A percentile compares a stretch with the other conserved stretches of the same genome.
Evolutionary conservation across 2,888 invertebrate species (phyloP).

Genomic region (Rotaria macrura): DNA sequence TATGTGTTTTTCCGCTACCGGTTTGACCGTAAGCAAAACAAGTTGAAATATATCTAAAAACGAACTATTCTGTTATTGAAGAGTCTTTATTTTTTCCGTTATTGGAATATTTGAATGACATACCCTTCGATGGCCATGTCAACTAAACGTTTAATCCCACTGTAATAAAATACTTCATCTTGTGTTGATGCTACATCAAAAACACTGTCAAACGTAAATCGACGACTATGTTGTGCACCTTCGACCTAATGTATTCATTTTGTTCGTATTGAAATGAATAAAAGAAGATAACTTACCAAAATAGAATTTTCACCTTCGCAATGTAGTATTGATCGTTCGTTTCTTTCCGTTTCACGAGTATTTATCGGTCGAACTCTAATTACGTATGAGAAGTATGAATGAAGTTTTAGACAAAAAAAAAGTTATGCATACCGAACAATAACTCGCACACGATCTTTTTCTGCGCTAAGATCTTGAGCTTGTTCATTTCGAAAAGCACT

Average conservation of each 20-base stretch:
- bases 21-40: conserved; percentile 93
- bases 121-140: conserved; percentile 82
- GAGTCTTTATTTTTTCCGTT: neutral
- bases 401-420: neutral
- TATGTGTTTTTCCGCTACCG: conserved; percentile 89
- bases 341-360: neutral
- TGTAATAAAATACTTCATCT: conserved; percentile 74
- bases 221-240: conserved; percentile 28
- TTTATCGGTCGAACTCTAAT: conserved; percentile 9
- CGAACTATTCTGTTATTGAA: too few relatives aligned
- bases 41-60: conserved; percentile 67
- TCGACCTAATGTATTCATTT: conserved; percentile 18
- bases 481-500: neutral
- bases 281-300: neutral
- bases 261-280: neutral
- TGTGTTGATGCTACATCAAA: conserved; percentile 27
- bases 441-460: conserved; percentile 6
- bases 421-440: neutral
- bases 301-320: neutral
- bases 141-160: conserved; percentile 74
- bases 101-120: conserved; percentile 25
- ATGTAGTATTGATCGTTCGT: neutral
- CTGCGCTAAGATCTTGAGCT: neutral
- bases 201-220: conserved; percentile 29
- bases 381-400: neutral